phyloP scores from a whole-genome alignment of 2,113 vertebrate genomes.

The Colinus virginianus region DNA sequence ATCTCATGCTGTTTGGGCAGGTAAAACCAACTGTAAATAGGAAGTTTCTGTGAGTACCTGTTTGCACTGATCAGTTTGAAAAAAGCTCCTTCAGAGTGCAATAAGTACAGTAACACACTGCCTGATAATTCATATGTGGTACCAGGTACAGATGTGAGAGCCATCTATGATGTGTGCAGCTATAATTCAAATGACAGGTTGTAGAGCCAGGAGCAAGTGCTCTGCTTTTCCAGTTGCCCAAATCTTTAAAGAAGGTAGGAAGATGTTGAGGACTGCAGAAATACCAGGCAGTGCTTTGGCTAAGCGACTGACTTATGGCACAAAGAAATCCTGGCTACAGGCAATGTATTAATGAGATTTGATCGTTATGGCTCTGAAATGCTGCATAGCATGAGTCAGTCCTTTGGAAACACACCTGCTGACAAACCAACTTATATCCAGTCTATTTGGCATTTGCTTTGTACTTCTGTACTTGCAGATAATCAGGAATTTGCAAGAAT shows the following conservation, averaged over 20 bases:
- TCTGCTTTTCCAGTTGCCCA: background rate
- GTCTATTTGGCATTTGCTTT: background rate
- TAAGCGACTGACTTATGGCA: background rate
- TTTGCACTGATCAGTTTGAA: background rate
- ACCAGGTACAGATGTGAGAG: background rate
- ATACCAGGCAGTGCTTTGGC: background rate
- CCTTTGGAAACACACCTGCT: background rate
- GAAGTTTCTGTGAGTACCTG: no score
- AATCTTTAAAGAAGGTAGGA: background rate
- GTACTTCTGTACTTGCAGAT: background rate
- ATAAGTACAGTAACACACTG: background rate
- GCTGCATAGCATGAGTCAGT: background rate
- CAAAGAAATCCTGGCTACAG: background rate
- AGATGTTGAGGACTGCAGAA: background rate
- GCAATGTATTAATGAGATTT: background rate
- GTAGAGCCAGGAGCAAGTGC: background rate
- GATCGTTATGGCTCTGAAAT: background rate
- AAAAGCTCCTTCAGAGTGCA: background rate
- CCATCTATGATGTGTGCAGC: background rate
- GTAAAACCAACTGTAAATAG: background rate
- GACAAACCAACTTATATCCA: background rate
- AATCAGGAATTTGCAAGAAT: background rate
- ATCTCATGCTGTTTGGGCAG: background rate
- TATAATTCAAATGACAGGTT: background rate
- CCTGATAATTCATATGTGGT: background rate